phyloP scores from a whole-genome alignment of 2,113 vertebrate genomes.

The Lathamus discolor region DNA sequence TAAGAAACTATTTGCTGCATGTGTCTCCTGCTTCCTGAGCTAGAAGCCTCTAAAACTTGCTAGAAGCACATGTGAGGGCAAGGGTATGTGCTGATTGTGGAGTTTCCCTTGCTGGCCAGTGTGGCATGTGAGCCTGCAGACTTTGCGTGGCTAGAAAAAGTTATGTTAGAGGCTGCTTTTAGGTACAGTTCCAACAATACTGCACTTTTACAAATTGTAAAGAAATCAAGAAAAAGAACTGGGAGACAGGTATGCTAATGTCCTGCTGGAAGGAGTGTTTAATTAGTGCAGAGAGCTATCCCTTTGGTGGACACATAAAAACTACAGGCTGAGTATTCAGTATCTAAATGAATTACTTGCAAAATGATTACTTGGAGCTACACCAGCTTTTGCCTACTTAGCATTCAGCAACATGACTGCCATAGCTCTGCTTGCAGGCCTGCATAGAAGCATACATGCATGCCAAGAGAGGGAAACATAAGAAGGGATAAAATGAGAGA shows the following conservation, averaged over 20 bases:
- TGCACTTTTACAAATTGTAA: background rate
- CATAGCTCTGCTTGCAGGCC: background rate
- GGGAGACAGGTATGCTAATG: background rate
- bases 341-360: background rate
- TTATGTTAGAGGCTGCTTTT: background rate
- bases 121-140: background rate
- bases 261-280: background rate
- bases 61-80: background rate
- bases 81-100: accelerated
- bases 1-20: background rate
- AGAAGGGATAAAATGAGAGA: background rate
- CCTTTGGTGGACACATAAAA: background rate
- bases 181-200: background rate
- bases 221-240: background rate
- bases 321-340: background rate
- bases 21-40: background rate
- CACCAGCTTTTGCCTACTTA: conserved; percentile 1
- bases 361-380: conserved; percentile 7
- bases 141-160: background rate
- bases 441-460: background rate
- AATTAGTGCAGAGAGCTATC: background rate
- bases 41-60: background rate
- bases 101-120: background rate
- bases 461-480: background rate
- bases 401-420: background rate